phyloP scores from a whole-genome alignment of 2,113 vertebrate genomes.

The Cyanoramphus novaezelandiae region DNA sequence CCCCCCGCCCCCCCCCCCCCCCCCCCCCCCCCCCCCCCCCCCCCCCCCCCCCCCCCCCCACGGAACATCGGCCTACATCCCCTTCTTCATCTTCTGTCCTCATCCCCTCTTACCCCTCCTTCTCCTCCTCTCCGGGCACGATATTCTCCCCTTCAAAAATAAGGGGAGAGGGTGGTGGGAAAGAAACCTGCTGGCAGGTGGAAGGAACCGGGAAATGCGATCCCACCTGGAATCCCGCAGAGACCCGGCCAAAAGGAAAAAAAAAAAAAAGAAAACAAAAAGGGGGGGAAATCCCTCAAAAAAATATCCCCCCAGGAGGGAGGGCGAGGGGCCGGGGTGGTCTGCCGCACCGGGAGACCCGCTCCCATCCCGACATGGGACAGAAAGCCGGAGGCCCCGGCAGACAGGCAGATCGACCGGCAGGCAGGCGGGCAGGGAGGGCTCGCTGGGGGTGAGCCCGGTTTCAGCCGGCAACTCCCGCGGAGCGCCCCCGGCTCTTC shows the following conservation, averaged over 20 bases:
- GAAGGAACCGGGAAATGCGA: neutral
- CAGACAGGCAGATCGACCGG: neutral
- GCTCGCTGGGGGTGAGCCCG: neutral
- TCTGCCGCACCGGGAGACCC: constrained; percentile 32
- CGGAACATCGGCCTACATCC: neutral
- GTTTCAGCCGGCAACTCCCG: neutral
- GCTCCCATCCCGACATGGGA: constrained; percentile 30
- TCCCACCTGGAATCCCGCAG: neutral
- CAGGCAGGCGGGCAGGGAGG: neutral
- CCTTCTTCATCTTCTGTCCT: neutral
- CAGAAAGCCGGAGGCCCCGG: neutral
- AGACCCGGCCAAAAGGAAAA: neutral
- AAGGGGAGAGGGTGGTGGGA: accelerated
- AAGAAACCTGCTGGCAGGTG: neutral
- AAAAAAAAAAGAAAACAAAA: neutral
- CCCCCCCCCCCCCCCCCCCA: too few species aligned
- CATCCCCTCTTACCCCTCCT: neutral
- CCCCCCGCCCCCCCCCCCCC: too few species aligned
- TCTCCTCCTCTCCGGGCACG: neutral
- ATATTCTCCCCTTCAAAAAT: neutral
- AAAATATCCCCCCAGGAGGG: neutral
- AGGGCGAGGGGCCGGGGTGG: neutral
- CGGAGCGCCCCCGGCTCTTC: neutral
- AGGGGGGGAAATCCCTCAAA: too few species aligned
- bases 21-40: too few species aligned